phyloP scores from a whole-genome alignment of 2,113 vertebrate species.

The Esox niger region DNA sequence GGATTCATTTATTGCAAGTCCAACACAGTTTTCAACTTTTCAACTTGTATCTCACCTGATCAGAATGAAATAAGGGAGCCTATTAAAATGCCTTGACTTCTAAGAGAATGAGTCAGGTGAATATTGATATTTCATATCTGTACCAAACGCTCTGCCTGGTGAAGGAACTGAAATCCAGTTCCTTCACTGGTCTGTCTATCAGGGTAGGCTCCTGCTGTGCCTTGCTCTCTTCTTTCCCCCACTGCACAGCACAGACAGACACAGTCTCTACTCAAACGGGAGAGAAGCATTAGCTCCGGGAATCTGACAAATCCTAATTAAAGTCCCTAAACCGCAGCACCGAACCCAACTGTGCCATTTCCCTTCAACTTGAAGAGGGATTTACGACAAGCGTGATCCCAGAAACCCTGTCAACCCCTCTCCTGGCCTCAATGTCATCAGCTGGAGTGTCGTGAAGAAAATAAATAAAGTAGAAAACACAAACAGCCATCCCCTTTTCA shows the following conservation, averaged over 20 bases:
- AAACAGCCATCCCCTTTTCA: background rate
- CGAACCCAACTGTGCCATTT: slow-evolving; percentile 5
- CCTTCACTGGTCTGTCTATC: background rate
- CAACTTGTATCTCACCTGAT: background rate
- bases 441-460: slow-evolving; percentile 7
- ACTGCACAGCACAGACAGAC: background rate
- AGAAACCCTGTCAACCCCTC: slow-evolving; percentile 12
- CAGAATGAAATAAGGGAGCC: background rate
- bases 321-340: slow-evolving; percentile 20
- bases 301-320: slow-evolving; percentile 28
- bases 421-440: slow-evolving; percentile 18
- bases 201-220: background rate
- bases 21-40: too few relatives aligned
- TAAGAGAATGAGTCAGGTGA: background rate
- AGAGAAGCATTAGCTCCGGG: slow-evolving; percentile 12
- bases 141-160: background rate
- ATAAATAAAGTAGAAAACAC: slow-evolving; percentile 15
- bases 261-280: slow-evolving; percentile 7
- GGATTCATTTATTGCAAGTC: too few relatives aligned
- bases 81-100: slow-evolving; percentile 1
- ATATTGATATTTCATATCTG: slow-evolving; percentile 9
- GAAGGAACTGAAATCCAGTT: too few relatives aligned
- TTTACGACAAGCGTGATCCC: slow-evolving; percentile 17
- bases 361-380: slow-evolving; percentile 23
- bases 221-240: background rate